Percentiles rank a stretch among this genome's conserved stretches.
Conservation (phyloP, 2,113 vertebrate species). For the Chionodraco myersi region DNA sequence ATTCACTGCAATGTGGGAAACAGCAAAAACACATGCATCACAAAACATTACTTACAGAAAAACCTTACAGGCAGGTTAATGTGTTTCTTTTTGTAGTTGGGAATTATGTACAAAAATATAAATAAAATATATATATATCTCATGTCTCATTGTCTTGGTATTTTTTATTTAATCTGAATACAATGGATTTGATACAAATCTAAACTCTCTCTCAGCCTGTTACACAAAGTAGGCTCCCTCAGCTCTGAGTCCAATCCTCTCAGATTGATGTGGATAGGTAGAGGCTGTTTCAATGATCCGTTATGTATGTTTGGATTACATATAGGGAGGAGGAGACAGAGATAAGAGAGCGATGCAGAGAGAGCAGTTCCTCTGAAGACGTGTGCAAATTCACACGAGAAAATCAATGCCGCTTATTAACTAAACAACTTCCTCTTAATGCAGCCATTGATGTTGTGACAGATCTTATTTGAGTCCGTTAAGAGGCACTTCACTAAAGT, state of each 20-base stretch:
- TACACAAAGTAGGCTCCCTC: background rate
- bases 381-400: constrained; percentile 44
- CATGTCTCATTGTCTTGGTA: no score
- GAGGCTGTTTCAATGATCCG: background rate
- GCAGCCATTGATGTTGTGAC: constrained; percentile 65
- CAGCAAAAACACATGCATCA: no score
- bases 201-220: background rate
- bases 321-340: background rate
- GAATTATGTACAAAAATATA: no score
- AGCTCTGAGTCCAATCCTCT: background rate
- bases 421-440: constrained; percentile 68
- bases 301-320: background rate
- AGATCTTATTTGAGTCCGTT: constrained; percentile 45
- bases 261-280: background rate
- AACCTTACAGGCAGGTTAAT: no score
- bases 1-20: no score
- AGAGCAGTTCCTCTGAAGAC: background rate
- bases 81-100: no score
- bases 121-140: background rate
- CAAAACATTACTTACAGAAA: no score
- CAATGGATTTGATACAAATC: background rate
- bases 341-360: constrained; percentile 10
- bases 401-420: constrained; percentile 72
- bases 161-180: no score
- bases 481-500: constrained; percentile 15